A percentile compares a stretch with the other conserved stretches of the same genome.
phyloP scores from a whole-genome alignment of 2,888 invertebrate genomes.

The Trachelus iudaicus region DNA sequence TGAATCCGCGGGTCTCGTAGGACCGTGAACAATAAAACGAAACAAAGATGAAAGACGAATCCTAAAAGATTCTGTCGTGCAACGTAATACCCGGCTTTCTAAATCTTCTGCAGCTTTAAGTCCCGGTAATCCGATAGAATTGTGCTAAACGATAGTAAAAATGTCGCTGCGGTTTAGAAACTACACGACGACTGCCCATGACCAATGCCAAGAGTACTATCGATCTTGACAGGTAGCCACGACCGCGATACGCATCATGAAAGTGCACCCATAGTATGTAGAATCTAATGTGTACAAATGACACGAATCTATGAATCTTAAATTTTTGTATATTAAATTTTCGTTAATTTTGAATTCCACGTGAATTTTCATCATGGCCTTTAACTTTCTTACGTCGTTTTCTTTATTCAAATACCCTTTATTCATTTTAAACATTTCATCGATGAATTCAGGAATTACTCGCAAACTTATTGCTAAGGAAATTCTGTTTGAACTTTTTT shows the following conservation, averaged over 20 bases:
- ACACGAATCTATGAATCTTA: background rate
- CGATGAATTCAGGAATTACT: background rate
- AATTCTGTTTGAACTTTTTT: background rate
- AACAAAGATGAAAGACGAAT: background rate
- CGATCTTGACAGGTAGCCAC: conserved; percentile 6
- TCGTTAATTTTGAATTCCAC: no score
- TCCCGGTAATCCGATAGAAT: conserved; percentile 47
- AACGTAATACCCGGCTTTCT: background rate
- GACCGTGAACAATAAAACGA: background rate
- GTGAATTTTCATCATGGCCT: background rate
- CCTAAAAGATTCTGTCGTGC: background rate
- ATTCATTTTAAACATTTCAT: background rate
- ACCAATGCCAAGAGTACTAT: conserved; percentile 14
- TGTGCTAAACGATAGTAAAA: conserved; percentile 40
- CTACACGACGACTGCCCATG: conserved; percentile 3
- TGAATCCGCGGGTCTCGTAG: background rate
- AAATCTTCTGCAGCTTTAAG: background rate
- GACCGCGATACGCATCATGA: background rate
- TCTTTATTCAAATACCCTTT: background rate
- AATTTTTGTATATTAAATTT: background rate
- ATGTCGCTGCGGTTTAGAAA: conserved; percentile 38
- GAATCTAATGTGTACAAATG: background rate
- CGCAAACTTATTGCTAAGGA: background rate
- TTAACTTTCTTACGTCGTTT: background rate
- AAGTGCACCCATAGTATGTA: background rate